Conservation (phyloP, 2,888 invertebrate species). For the Rotaria macrura region DNA sequence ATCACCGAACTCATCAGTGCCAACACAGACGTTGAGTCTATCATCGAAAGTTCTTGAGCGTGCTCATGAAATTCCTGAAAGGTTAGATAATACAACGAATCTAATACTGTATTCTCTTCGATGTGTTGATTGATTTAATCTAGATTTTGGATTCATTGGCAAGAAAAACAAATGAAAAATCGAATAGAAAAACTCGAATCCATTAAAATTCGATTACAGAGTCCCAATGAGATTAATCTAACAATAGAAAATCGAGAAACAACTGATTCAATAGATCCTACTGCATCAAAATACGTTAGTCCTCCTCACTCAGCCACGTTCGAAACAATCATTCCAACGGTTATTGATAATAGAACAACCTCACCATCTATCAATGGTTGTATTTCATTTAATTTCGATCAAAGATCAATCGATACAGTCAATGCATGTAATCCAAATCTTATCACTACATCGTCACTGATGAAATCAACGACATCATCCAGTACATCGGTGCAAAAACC, state of each 20-base stretch:
- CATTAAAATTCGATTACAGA: not conserved
- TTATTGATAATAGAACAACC: not conserved
- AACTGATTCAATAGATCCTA: not conserved
- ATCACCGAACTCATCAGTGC: not conserved
- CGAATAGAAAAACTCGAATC: not conserved
- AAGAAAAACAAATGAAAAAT: slow-evolving; percentile 3
- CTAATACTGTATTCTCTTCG: not conserved
- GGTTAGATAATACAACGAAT: not conserved
- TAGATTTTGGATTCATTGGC: slow-evolving; percentile 8
- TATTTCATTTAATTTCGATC: not conserved
- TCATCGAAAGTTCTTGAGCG: not conserved
- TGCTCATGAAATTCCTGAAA: not conserved
- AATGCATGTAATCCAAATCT: not conserved
- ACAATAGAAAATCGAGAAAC: not conserved
- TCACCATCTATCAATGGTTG: not conserved
- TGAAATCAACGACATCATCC: not conserved
- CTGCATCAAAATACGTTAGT: not conserved
- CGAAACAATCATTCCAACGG: not conserved
- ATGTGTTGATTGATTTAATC: not conserved
- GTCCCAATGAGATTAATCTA: not conserved
- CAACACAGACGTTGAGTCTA: not conserved
- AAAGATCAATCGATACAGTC: not conserved
- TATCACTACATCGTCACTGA: not conserved
- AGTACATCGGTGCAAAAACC: not conserved
- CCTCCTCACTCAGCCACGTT: not conserved